Evolutionary conservation across 1,140 invertebrate genomes (phyloP), one percentile per base, ranked within the genome.

Genomic region (Drosophila albomicans): DNA sequence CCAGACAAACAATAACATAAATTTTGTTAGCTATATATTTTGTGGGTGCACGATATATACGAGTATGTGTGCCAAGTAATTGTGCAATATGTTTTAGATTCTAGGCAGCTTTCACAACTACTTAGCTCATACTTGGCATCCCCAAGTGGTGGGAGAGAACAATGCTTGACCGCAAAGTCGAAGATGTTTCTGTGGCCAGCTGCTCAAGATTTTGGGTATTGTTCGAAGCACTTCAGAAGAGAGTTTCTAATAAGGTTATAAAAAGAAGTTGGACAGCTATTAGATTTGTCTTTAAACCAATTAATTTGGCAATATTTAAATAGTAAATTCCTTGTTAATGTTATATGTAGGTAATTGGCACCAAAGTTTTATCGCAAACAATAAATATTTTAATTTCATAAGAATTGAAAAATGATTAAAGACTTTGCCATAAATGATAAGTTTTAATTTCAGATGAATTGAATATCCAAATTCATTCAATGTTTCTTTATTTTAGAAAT

Each of bases 1-100:
- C 77, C 82, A 87, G 84, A 89, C 84, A 89, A 88, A 88, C 85
- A 88, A 89, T 88, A 88, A 89, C 85, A 88, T 88, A 88, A 88
- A 88, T 88, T 88, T 89, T 71, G 66, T 84, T 67, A 85, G 85
- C 75, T 72, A 84, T 88, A 79, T 82, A 82, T 71, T 52, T 51
- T 52, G 41, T 49, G 41, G 59, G 13, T 46, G 15, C 20, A 25
- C 20, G 20, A 25, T 25, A 3, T 70, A 30, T 71, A 28, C 67
- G 48, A 65, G 58, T 57, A 51, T 66, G 63, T 66, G 65, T 28
- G 78, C 70, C 73, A 81, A 84, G 84, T 89, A 88, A 88, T 88
- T 88, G 84, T 88, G 78, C 84, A 88, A 88, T 88, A 88, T 88
- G 84, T 88, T 88, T 89, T 81, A 78, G 70, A 69, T 74, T 48